Evolutionary conservation across 2,888 invertebrate genomes (phyloP).

Genomic region (Catocala nupta): DNA sequence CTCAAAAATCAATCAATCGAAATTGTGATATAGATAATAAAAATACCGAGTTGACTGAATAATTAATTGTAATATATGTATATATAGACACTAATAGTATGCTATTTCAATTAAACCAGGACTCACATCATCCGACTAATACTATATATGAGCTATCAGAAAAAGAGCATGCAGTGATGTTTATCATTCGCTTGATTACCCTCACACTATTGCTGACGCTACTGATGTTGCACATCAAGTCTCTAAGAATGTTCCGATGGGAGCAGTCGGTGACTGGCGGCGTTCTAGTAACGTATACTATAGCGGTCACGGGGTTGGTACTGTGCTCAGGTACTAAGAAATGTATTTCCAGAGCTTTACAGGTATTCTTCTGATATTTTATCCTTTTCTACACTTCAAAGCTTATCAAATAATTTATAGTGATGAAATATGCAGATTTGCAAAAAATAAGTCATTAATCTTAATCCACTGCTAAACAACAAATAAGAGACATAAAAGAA

Average conservation of each 20-base stretch:
- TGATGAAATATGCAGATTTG: neutral
- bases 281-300: conserved; percentile 65
- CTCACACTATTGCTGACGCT: conserved; percentile 56
- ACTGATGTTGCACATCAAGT: conserved; percentile 66
- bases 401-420: too few relatives aligned
- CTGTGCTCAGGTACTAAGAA: conserved; percentile 55
- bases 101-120: neutral
- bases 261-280: conserved; percentile 74
- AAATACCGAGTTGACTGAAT: too few relatives aligned
- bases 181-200: conserved; percentile 60
- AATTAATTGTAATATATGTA: too few relatives aligned
- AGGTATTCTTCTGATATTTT: conserved; percentile 52
- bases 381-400: too few relatives aligned
- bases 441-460: too few relatives aligned
- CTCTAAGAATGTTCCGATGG: conserved; percentile 72
- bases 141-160: too few relatives aligned
- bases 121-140: too few relatives aligned
- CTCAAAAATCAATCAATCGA: too few relatives aligned
- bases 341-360: conserved; percentile 53
- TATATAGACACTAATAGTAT: neutral
- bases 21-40: too few relatives aligned
- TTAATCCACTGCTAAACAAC: neutral
- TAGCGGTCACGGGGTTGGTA: conserved; percentile 60
- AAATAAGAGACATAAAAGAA: neutral
- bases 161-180: neutral